Percentiles rank a stretch among this genome's conserved stretches.
Evolutionary conservation across 2,888 invertebrate genomes (phyloP).

Genomic region (Tuberolachnus salignus): DNA sequence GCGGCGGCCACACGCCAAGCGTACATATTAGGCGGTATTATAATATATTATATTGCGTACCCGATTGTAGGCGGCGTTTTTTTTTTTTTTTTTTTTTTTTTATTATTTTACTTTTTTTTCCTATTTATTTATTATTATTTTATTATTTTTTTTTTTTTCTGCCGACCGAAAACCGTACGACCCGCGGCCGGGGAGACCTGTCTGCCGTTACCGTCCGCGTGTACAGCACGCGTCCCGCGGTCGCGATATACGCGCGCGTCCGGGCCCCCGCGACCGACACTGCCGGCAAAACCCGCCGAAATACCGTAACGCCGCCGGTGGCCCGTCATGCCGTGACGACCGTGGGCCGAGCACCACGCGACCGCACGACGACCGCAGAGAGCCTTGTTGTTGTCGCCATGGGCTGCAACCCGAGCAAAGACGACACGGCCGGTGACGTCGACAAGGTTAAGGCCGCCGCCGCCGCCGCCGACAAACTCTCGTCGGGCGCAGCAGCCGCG

Average conservation of each 20-base stretch:
- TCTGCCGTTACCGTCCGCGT: background rate
- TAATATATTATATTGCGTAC: no score
- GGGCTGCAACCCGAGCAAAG: conserved; percentile 48
- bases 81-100: background rate
- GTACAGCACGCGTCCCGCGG: no score
- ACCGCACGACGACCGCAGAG: no score
- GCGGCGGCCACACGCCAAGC: background rate
- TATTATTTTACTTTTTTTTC: background rate
- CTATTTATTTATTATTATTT: background rate
- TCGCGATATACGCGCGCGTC: no score
- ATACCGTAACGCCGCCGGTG: background rate
- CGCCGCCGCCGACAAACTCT: background rate
- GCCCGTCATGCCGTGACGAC: background rate
- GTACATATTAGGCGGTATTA: background rate
- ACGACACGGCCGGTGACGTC: background rate
- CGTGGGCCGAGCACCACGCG: no score
- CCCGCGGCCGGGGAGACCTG: no score
- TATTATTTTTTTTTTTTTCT: background rate
- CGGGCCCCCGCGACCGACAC: background rate
- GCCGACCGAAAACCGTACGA: background rate
- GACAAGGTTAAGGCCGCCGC: background rate
- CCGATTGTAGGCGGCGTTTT: background rate
- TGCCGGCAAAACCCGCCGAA: background rate
- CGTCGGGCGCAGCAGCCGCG: background rate
- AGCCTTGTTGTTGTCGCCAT: background rate